phyloP scores from a whole-genome alignment of 2,797 vertebrate species.

The Gadopsis bispinosus region DNA sequence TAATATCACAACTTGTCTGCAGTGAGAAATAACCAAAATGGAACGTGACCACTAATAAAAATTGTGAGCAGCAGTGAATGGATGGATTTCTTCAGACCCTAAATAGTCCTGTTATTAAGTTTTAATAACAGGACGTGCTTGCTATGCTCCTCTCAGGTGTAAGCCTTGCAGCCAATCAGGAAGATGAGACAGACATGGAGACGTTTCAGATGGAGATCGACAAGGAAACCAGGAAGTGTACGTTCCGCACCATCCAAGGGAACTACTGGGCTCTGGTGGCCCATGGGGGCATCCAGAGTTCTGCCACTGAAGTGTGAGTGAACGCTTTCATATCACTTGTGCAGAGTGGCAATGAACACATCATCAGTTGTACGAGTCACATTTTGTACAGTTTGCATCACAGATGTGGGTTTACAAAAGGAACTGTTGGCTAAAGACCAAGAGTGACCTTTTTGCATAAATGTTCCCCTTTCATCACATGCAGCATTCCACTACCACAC shows the following conservation, averaged over 20 bases:
- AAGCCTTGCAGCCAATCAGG: slow-evolving; percentile 96
- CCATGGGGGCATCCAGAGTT: slow-evolving; percentile 94
- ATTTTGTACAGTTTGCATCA: not conserved
- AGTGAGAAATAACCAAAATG: not conserved
- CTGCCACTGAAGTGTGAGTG: slow-evolving; percentile 91
- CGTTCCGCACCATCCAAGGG: slow-evolving; percentile 91
- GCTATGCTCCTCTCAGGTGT: slow-evolving; percentile 84
- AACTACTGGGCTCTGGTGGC: slow-evolving; percentile 95
- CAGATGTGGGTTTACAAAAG: not conserved
- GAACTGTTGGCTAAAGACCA: not conserved
- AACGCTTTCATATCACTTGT: not conserved
- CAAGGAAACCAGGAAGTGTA: slow-evolving; percentile 91
- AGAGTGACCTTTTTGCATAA: not conserved
- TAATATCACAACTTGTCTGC: not conserved
- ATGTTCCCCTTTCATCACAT: not conserved
- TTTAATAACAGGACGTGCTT: slow-evolving; percentile 17
- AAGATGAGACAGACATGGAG: slow-evolving; percentile 94
- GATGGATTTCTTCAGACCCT: slow-evolving; percentile 17
- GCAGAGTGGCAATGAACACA: not conserved
- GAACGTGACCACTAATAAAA: slow-evolving; percentile 1
- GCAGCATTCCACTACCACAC: not conserved
- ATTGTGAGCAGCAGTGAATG: not conserved
- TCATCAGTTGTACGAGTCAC: not conserved
- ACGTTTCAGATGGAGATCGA: slow-evolving; percentile 98
- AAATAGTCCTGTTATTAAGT: slow-evolving; percentile 2